A percentile compares a stretch with the other conserved stretches of the same genome.
These are phyloP conservation scores for Cyclophora punctaria DNA, from an alignment of 2,888 invertebrate species.

Conservation along the genomic window DNA sequence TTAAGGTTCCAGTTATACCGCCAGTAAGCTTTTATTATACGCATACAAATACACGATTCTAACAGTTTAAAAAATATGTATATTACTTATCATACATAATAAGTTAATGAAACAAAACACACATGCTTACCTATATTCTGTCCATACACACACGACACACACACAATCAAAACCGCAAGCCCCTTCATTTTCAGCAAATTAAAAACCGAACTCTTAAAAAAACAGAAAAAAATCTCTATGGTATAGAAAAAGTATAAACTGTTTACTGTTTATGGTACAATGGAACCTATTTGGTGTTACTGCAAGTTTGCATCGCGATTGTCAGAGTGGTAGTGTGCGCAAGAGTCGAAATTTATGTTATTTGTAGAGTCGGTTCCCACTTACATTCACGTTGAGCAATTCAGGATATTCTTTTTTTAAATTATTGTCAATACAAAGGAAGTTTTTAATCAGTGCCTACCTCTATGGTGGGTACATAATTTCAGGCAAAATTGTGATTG, in stretches of 20 bases:
- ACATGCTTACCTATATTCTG: conserved; percentile 64
- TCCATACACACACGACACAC: conserved; percentile 39
- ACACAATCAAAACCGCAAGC: conserved; percentile 30
- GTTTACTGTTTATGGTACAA: conserved; percentile 3
- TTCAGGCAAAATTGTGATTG: too few species aligned
- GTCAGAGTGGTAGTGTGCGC: conserved; percentile 49
- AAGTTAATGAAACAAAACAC: background rate
- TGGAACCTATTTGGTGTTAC: background rate
- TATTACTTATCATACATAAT: background rate
- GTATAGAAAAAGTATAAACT: background rate
- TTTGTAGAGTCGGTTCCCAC: conserved; percentile 43
- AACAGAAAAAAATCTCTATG: background rate
- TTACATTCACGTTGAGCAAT: conserved; percentile 24
- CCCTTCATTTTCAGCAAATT: conserved; percentile 41
- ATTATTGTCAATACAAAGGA: too few species aligned
- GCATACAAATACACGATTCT: background rate
- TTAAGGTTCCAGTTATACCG: too few species aligned
- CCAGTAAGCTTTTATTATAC: too few species aligned
- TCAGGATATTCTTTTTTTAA: conserved; percentile 14
- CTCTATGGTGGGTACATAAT: too few species aligned
- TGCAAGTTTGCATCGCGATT: conserved; percentile 27
- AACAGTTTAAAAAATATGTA: background rate
- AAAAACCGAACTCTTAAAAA: too few species aligned
- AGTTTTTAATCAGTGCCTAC: too few species aligned
- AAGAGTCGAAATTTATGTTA: conserved; percentile 49